A percentile compares a stretch with the other conserved stretches of the same genome.
Conservation (phyloP, 2,888 invertebrate genomes). For the Metacarcinus magister region DNA sequence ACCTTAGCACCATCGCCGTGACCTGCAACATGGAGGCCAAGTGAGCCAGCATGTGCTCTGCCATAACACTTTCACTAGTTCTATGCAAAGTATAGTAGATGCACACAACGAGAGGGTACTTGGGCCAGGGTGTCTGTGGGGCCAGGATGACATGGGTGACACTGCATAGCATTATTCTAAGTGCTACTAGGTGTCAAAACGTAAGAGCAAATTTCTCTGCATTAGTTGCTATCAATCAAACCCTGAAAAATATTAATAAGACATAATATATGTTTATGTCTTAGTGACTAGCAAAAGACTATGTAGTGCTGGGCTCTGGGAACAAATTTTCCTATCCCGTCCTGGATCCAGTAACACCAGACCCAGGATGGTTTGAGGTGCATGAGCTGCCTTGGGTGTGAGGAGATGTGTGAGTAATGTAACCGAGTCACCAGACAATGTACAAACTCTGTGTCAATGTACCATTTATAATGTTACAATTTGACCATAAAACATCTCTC, state of each 20-base stretch:
- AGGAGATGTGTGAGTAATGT: no score
- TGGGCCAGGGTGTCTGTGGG: slow-evolving; percentile 77
- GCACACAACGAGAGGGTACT: slow-evolving; percentile 80
- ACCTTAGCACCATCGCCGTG: slow-evolving; percentile 70
- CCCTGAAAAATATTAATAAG: background rate
- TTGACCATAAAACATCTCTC: background rate
- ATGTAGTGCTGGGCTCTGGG: background rate
- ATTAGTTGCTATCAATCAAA: background rate
- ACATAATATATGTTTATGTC: background rate
- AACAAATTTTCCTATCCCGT: background rate
- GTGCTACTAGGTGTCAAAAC: background rate
- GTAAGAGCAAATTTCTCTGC: background rate
- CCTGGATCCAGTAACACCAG: no score
- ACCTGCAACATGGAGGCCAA: slow-evolving; percentile 79
- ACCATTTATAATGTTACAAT: no score
- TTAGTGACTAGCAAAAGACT: background rate
- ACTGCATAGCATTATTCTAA: background rate
- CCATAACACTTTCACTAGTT: slow-evolving; percentile 80
- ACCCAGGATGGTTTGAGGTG: no score
- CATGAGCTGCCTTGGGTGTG: no score
- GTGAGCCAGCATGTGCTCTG: slow-evolving; percentile 80
- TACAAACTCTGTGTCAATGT: no score
- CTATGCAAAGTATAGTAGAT: slow-evolving; percentile 82
- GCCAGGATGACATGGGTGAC: slow-evolving; percentile 66
- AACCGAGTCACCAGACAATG: no score